These are phyloP conservation scores for Cylas formicarius DNA, from an alignment of 1,140 invertebrate genomes.

Conservation along the genomic window DNA sequence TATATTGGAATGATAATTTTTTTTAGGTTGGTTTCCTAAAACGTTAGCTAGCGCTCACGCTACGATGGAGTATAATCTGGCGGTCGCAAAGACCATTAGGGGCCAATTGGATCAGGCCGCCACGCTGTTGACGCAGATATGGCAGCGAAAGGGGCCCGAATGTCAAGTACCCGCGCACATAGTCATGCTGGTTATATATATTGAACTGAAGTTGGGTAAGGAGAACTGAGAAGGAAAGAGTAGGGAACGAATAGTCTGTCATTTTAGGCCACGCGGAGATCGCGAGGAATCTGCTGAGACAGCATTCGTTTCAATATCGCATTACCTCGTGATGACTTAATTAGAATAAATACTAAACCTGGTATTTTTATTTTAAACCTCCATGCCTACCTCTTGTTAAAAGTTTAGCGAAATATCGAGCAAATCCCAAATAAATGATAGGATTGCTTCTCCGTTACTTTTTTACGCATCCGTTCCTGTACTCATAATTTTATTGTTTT, in stretches of 20 bases:
- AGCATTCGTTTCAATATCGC: constrained; percentile 42
- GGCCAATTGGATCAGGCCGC: constrained; percentile 70
- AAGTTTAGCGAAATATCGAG: too few species aligned
- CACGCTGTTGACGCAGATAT: constrained; percentile 59
- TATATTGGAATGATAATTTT: neutral
- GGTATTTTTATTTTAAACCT: too few species aligned
- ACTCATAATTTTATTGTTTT: too few species aligned
- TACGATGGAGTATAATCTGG: constrained; percentile 72
- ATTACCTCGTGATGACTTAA: too few species aligned
- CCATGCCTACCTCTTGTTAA: too few species aligned
- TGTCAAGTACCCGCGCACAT: constrained; percentile 64
- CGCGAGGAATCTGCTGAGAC: constrained; percentile 48
- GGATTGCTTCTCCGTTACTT: too few species aligned
- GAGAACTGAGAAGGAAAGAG: constrained; percentile 2
- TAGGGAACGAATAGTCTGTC: neutral
- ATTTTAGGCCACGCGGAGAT: constrained; percentile 51
- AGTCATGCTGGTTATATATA: constrained; percentile 62
- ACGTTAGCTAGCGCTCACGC: constrained; percentile 57
- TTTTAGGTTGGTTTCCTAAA: constrained; percentile 61
- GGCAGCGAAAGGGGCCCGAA: constrained; percentile 48
- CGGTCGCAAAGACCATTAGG: constrained; percentile 66
- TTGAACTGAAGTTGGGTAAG: constrained; percentile 62
- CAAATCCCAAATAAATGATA: too few species aligned
- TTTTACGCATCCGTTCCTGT: too few species aligned
- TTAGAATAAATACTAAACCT: too few species aligned